Conservation (phyloP, 2,113 vertebrate genomes). For the Talpa occidentalis region DNA sequence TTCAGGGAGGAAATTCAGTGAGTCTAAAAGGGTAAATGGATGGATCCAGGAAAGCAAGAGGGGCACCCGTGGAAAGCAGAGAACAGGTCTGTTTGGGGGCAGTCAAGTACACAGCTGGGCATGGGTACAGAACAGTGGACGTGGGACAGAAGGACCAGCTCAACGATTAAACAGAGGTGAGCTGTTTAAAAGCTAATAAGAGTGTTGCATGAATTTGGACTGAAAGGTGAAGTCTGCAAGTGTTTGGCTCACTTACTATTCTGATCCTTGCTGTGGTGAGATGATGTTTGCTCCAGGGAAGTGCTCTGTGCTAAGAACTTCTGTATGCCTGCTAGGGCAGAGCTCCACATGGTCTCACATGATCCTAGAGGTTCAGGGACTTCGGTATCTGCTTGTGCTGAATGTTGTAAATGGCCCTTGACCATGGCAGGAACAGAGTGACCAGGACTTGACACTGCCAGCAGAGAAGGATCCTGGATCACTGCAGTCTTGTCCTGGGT, state of each 20-base stretch:
- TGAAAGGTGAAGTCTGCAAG: background rate
- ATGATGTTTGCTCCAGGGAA: background rate
- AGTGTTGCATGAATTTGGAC: background rate
- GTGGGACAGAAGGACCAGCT: background rate
- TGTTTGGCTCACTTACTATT: background rate
- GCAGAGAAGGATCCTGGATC: background rate
- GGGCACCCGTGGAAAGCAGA: background rate
- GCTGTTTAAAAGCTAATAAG: background rate
- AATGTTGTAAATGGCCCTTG: background rate
- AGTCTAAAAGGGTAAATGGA: background rate
- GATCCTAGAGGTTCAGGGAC: background rate
- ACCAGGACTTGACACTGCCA: background rate
- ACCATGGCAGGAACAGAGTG: accelerated
- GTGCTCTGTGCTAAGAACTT: background rate
- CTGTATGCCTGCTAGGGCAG: background rate
- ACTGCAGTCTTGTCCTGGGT: background rate
- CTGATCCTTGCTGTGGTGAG: background rate
- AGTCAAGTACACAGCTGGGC: background rate
- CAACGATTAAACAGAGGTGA: background rate
- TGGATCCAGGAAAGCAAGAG: background rate
- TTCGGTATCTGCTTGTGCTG: background rate
- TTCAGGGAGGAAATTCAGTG: background rate
- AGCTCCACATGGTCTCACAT: background rate
- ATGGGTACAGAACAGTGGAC: background rate
- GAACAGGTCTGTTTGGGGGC: background rate